Evolutionary conservation across 2,888 invertebrate species (phyloP).

Genomic region (Drosophila limbata): DNA sequence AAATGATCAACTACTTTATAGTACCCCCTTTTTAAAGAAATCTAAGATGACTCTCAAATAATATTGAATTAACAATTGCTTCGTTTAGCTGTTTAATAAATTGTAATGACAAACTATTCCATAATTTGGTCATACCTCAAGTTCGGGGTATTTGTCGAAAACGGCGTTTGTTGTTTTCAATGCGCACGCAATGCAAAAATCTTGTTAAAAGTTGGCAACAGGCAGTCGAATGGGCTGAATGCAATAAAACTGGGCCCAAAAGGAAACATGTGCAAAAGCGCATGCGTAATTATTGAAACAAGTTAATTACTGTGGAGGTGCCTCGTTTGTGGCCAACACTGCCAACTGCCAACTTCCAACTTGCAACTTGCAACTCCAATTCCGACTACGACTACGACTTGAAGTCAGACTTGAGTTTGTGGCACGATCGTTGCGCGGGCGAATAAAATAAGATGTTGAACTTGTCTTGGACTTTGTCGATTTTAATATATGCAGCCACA

Average conservation of each 20-base stretch:
- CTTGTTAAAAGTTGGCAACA: constrained; percentile 70
- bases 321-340: constrained; percentile 39
- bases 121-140: background rate
- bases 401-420: constrained; percentile 3
- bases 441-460: constrained; percentile 18
- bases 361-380: constrained; percentile 9
- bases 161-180: constrained; percentile 47
- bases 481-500: constrained; percentile 79
- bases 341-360: constrained; percentile 27
- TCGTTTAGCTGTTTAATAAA: no score
- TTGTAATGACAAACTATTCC: background rate
- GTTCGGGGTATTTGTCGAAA: constrained; percentile 40
- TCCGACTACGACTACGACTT: constrained; percentile 2
- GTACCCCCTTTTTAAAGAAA: no score
- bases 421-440: constrained; percentile 46
- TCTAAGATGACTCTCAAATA: no score
- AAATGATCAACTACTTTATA: no score
- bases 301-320: constrained; percentile 81
- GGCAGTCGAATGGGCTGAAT: constrained; percentile 43
- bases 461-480: constrained; percentile 25
- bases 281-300: constrained; percentile 82
- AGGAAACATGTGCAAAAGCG: constrained; percentile 78
- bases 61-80: no score
- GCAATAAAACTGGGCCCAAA: constrained; percentile 27
- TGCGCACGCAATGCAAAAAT: constrained; percentile 82